Evolutionary conservation across 2,888 invertebrate genomes (phyloP).

Genomic region (Machimus rusticus): DNA sequence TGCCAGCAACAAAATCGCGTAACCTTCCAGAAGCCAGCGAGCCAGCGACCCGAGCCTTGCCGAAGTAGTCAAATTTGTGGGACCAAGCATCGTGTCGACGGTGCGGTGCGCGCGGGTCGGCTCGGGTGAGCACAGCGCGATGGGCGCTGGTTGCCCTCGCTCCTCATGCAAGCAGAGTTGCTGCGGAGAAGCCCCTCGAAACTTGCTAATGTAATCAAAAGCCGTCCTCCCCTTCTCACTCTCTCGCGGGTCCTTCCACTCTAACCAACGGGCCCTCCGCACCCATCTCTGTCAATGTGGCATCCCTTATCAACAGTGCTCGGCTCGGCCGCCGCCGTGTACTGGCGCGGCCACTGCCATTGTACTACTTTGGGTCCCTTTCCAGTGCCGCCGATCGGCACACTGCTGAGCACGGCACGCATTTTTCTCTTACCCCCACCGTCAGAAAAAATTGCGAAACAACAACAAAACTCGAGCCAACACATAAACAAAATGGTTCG

Average conservation of each 20-base stretch:
- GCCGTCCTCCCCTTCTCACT: constrained; percentile 11
- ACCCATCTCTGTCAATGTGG: constrained; percentile 7
- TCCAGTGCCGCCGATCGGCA: constrained; percentile 9
- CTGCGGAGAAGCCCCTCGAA: neutral
- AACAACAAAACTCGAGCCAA: constrained; percentile 41
- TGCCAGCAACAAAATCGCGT: neutral
- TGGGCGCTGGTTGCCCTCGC: neutral
- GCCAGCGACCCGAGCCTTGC: neutral
- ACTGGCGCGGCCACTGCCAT: neutral
- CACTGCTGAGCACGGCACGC: constrained; percentile 11
- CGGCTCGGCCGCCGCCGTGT: neutral
- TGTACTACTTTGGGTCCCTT: constrained; percentile 34
- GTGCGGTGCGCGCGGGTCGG: neutral
- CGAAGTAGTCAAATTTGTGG: neutral
- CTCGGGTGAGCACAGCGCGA: neutral
- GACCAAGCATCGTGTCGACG: neutral
- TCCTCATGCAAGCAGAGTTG: neutral
- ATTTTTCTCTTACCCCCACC: constrained; percentile 41
- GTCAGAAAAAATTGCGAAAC: constrained; percentile 23
- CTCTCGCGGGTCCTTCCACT: neutral
- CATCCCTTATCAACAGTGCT: constrained; percentile 14
- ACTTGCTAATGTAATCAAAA: neutral
- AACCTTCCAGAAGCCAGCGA: neutral
- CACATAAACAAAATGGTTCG: constrained; percentile 52
- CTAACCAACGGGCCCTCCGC: constrained; percentile 4